A percentile compares a stretch with the other conserved stretches of the same genome.
These are phyloP conservation scores for Melipona quadrifasciata DNA, from an alignment of 1,140 invertebrate species.

Conservation along the genomic window DNA sequence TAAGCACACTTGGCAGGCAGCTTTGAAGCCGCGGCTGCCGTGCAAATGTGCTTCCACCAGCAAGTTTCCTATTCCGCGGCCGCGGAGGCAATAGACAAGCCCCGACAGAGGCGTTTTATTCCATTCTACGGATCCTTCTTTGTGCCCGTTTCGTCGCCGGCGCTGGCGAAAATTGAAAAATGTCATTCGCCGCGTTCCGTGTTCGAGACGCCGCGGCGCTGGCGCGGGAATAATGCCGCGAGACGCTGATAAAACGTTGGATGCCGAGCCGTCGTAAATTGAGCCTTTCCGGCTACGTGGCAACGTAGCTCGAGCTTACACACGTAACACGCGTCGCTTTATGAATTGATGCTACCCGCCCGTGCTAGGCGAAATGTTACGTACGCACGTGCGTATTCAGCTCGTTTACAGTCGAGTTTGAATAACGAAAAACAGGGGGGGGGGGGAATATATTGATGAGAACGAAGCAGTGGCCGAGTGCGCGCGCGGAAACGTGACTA, in stretches of 20 bases:
- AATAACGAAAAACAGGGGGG: no score
- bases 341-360: conserved; percentile 10
- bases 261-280: conserved; percentile 8
- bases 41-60: conserved; percentile 36
- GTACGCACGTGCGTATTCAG: neutral
- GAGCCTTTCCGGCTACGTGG: neutral
- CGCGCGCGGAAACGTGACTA: neutral
- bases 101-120: conserved; percentile 14
- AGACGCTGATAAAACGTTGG: conserved; percentile 22
- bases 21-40: conserved; percentile 18
- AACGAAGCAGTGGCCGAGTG: neutral
- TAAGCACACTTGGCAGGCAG: conserved; percentile 31
- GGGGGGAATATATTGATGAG: conserved; percentile 19
- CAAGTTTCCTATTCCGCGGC: neutral
- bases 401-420: neutral
- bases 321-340: neutral
- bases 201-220: neutral
- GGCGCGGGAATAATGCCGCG: conserved; percentile 1
- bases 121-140: neutral
- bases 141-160: neutral
- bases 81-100: conserved; percentile 1
- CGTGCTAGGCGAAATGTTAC: neutral
- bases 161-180: conserved; percentile 38
- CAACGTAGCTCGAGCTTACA: neutral
- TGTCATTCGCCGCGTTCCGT: conserved; percentile 7